Evolutionary conservation across 1,140 invertebrate genomes (phyloP), one percentile per base, ranked within the genome.

Genomic region (Grapholita molesta): DNA sequence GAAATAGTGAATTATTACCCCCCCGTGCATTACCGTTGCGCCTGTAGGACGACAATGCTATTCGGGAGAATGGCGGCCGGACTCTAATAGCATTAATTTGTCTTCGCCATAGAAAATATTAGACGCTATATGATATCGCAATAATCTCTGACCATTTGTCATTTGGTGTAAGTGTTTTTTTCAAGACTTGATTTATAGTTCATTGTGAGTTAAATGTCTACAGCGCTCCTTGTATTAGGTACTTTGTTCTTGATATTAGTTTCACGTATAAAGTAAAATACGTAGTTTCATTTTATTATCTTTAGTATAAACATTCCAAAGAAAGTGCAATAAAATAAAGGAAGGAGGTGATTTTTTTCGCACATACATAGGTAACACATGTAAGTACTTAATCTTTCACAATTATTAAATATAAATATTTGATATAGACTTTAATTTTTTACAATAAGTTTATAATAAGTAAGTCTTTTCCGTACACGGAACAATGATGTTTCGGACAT

Each of bases 1-100:
- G 61, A 68, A 71, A 78, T 79, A 76, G 77, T 85, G 77, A 85
- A 76, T 83, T 83, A 85, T 79, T 69, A 69, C 76, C 67, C 72
- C 69, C 75, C 71, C 70, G 68, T 73, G 74, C 72, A 76, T 80
- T 77, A 77, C 73, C 21, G 24, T 61, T 61, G 25, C 55, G 55
- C 66, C 69, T 61, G 72, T 72, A 76, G 75, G 79, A 74, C 76
- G 76, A 83, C 80, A 74, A 76, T 73, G 70, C 73, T 70, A 66
- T 67, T 64, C 64, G 73, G 69, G 72, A 75, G 69, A 68, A 73
- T 53, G 52, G 48, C 21, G 72, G 68, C 55, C 71, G 55, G 53
- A 25, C 23, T 25, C 55, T 61, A 61, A 61, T 61, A 32, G 55
- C 55, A 61, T 61, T 61, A 61, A 61, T 61, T 61, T 61, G 55